Base-by-base conservation (phyloP, 2,113 vertebrate species). In the Myodes glareolus region DNA sequence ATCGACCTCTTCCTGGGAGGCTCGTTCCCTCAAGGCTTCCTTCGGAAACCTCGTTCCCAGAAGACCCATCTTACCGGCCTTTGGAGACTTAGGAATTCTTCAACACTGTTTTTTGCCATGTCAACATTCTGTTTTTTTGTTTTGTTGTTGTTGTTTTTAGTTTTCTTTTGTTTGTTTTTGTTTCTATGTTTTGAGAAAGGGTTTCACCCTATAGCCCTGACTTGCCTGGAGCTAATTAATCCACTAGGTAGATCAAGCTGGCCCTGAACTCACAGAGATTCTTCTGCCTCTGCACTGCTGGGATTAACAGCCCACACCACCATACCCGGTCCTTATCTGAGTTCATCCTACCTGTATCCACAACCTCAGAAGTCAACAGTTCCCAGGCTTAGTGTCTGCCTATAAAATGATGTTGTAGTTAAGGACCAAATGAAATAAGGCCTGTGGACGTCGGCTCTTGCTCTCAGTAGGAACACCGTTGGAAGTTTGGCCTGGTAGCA, bases 321-420 rank as follows among this genome's bases (percentile, higher is more conserved):
- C 14, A 19, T 16, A 27, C n/a, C 27, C 2, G 3, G 13, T 4
- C n/a, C 58, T 63, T 29, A 29, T 7, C 8, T 0, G 8, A 17
- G 8, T 89, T 39, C 47, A 25, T 14, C 10, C 52, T 16, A 3
- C 2, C 77, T 47, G 65, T 58, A 39, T n/a, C 47, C 42, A 16
- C 0, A 50, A 27, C 36, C 47, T 94, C 39, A 9, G 72, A 80
- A 89, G 67, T n/a, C 47, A 25, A 67, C 27, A 72, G 67, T 21
- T 52, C 68, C 50, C 50, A 45, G 75, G 80, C 47, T 95, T n/a
- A 33, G n/a, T 31, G 31, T 39, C 19, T 13, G 36, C 2, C 5
- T 90, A 50, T 75, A 29, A 45, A 63, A 82, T 82, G 86, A 63
- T n/a, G 33, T 3, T n/a, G 7, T 27, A 45, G 9, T 92, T 31